Base-by-base conservation (phyloP, 1,140 invertebrate genomes). In the Drosophila serrata region DNA sequence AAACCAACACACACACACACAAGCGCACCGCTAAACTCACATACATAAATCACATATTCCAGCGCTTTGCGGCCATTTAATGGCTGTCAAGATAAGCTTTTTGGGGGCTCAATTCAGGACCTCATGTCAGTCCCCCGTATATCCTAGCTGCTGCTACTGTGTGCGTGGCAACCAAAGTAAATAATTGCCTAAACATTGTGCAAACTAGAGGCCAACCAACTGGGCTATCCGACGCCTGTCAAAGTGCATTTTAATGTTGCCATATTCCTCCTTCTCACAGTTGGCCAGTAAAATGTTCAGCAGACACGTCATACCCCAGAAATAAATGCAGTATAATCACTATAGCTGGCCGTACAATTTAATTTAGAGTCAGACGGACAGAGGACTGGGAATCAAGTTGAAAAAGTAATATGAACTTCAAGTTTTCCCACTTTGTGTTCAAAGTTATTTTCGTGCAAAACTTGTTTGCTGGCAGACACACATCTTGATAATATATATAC, bases 61-160 rank as follows among this genome's bases (percentile, higher is more conserved):
- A 74, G 62, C 85, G 76, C 76, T 88, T 77, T 82, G 76, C 67
- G 80, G 80, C 76, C 84, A 87, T 87, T 87, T 87, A 87, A 87
- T 87, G 84, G 80, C 84, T 88, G 84, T 88, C 85, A 88, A 79
- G 84, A 87, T 87, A 87, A 87, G 84, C 81, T 81, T 60, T 62
- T 60, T 62, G 24, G 37, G 74, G 55, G 74, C 74, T 68, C 49
- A 43, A 45, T 19, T 37, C n/a, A 15, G 69, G 40, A 27, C 35
- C 31, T 35, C 35, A 31, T 56, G 49, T 35, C 49, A 40, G 42
- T n/a, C n/a, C 19, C 49, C 17, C 40, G 19, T 29, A 19, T 57
- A 12, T 43, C 31, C 31, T 31, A n/a, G 27, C 17, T 45, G 24
- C 5, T n/a, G n/a, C n/a, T 9, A n/a, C 13, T 43, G 61, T 64